A percentile compares a stretch with the other conserved stretches of the same genome.
Conservation (phyloP, 2,888 invertebrate genomes). For the Metellina segmentata region DNA sequence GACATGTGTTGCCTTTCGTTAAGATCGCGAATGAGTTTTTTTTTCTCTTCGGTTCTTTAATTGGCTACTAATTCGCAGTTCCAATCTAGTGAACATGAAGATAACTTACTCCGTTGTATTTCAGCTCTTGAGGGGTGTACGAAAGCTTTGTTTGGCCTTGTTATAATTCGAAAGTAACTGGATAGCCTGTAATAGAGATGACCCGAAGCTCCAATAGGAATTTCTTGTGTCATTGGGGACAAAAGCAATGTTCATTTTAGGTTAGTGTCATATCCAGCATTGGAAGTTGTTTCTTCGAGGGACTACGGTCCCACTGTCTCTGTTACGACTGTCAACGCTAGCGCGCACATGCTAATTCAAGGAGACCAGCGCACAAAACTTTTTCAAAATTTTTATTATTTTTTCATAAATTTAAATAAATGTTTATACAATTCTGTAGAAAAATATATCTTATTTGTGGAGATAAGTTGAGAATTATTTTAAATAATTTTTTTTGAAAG, state of each 20-base stretch:
- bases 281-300: neutral
- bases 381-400: too few relatives aligned
- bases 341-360: neutral
- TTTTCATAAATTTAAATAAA: too few relatives aligned
- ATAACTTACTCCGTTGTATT: constrained; percentile 21
- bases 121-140: neutral
- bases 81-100: constrained; percentile 39
- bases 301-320: neutral
- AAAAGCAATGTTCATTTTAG: constrained; percentile 37
- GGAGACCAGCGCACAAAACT: too few relatives aligned
- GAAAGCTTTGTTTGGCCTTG: constrained; percentile 52
- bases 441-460: too few relatives aligned
- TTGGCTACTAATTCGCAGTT: constrained; percentile 58
- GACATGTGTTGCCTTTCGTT: constrained; percentile 71
- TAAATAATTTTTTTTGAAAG: too few relatives aligned
- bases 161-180: constrained; percentile 48
- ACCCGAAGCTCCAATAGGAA: constrained; percentile 24
- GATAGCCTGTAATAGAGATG: constrained; percentile 41
- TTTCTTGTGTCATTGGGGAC: constrained; percentile 32
- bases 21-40: constrained; percentile 37
- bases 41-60: constrained; percentile 42
- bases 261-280: neutral
- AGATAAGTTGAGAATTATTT: too few relatives aligned
- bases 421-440: too few relatives aligned
- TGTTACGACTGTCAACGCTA: neutral